Percentiles rank a stretch among this genome's conserved stretches.
Evolutionary conservation across 2,797 vertebrate genomes (phyloP).

Genomic region (Sebastolobus alascanus): DNA sequence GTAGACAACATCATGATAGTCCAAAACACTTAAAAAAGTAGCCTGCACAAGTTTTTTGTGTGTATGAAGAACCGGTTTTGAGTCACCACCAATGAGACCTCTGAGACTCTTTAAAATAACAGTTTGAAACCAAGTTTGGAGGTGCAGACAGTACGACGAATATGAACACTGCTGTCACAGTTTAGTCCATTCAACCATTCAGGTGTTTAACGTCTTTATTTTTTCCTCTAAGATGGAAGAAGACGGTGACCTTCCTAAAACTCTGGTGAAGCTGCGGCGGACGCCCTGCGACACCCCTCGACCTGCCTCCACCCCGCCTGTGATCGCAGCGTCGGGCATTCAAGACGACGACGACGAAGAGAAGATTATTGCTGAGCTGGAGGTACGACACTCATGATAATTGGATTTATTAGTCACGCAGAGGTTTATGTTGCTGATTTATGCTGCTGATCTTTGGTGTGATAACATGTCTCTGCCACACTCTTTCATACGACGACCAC

Average conservation of each 20-base stretch:
- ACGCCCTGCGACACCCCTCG: conserved; percentile 90
- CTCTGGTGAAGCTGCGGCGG: conserved; percentile 91
- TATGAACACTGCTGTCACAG: too few relatives aligned
- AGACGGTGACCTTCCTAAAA: conserved; percentile 91
- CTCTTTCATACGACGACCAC: conserved; percentile 42
- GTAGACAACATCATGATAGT: too few relatives aligned
- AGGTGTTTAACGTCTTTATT: not conserved
- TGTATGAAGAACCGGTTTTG: too few relatives aligned
- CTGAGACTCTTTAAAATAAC: too few relatives aligned
- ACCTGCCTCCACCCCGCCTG: conserved; percentile 93
- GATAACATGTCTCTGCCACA: conserved; percentile 51
- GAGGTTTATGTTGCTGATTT: not conserved
- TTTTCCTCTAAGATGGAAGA: conserved; percentile 86
- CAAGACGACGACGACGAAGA: conserved; percentile 91
- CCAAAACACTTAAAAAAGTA: too few relatives aligned
- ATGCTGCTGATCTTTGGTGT: conserved; percentile 7
- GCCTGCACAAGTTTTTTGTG: too few relatives aligned
- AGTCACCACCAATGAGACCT: too few relatives aligned
- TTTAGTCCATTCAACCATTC: too few relatives aligned
- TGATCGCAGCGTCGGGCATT: conserved; percentile 90
- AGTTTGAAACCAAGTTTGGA: not conserved
- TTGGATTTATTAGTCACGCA: accelerated
- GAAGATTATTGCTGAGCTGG: conserved; percentile 93
- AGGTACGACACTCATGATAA: conserved; percentile 80
- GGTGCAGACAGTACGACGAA: not conserved